Base-by-base conservation (phyloP, 2,888 invertebrate species). In the Prosapia bicincta region DNA sequence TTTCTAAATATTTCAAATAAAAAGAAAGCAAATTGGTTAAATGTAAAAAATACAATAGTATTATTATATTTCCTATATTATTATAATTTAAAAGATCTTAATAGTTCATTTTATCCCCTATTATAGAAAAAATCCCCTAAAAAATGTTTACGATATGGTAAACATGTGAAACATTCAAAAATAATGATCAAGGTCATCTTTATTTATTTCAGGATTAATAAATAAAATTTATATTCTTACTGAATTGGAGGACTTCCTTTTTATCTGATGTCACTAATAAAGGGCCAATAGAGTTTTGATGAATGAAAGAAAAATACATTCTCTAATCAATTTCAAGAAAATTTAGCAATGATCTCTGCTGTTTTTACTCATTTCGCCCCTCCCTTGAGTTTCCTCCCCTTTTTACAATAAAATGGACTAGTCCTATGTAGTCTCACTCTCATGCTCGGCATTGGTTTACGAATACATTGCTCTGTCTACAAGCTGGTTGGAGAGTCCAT, bases 341-440 rank as follows among this genome's bases (percentile, higher is more conserved):
- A 54, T 54, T 20, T 54, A 20, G 54, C 3, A 69, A 28, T 72
- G 73, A 68, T 73, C 69, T 30, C 65, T 69, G 43, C 65, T 68
- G 73, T 73, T 54, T 73, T 69, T 68, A 73, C 73, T 69, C 67
- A 54, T 71, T 66, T 38, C 54, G 54, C 78, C 71, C 65, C 71
- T 66, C 79, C 69, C 76, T 76, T 26, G 26, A 32, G 15, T 72
- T 24, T 15, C 76, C 80, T 76, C 77, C 79, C 74, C 80, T 78
- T 75, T 72, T 71, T 74, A 78, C 78, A 77, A 66, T 67, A 68
- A 71, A 80, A 76, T 81, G 79, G 80, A 81, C 80, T 81, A 79
- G 79, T 71, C 81, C 80, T 54, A 20, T 54, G 54, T 54, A 54
- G 76, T 76, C 76, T 77, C 76, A 73, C 73, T 72, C 67, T 69